Conservation (phyloP, 2,888 invertebrate species). For the Caradrina kadenii region DNA sequence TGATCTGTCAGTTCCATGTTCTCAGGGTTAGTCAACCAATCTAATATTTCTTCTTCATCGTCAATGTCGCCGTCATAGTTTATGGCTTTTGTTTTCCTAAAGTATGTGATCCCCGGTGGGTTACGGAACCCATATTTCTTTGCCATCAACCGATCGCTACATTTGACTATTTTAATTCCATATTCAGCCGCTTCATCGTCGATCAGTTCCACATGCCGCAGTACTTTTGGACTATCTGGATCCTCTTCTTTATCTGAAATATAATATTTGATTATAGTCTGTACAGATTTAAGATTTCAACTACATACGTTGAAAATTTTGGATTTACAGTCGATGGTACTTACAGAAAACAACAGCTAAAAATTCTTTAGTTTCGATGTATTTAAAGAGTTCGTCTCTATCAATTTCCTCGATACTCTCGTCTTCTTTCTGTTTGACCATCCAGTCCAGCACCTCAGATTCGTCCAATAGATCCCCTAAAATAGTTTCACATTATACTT, state of each 20-base stretch:
- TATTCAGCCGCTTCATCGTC: constrained; percentile 98
- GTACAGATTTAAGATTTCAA: background rate
- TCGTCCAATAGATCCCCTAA: constrained; percentile 92
- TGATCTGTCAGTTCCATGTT: constrained; percentile 98
- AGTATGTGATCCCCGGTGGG: constrained; percentile 97
- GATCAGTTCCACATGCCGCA: constrained; percentile 96
- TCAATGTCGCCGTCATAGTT: constrained; percentile 98
- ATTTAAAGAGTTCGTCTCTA: constrained; percentile 94
- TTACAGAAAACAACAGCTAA: constrained; percentile 98
- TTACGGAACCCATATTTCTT: constrained; percentile 97
- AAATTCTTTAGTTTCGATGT: constrained; percentile 97
- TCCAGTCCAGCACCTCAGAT: constrained; percentile 96
- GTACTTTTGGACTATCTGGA: constrained; percentile 94
- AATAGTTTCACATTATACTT: constrained; percentile 79
- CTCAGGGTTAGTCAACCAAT: constrained; percentile 97
- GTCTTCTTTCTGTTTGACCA: constrained; percentile 97
- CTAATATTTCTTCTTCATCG: constrained; percentile 96
- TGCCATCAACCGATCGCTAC: constrained; percentile 96
- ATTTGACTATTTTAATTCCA: constrained; percentile 97
- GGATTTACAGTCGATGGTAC: constrained; percentile 78
- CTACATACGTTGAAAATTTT: no score
- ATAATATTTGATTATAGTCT: background rate
- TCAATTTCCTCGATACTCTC: constrained; percentile 97
- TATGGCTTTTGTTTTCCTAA: constrained; percentile 96
- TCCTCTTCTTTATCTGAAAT: constrained; percentile 94